Percentiles rank a stretch among this genome's conserved stretches.
Conservation (phyloP, 1,140 invertebrate genomes). For the Meloidogyne hapla region DNA sequence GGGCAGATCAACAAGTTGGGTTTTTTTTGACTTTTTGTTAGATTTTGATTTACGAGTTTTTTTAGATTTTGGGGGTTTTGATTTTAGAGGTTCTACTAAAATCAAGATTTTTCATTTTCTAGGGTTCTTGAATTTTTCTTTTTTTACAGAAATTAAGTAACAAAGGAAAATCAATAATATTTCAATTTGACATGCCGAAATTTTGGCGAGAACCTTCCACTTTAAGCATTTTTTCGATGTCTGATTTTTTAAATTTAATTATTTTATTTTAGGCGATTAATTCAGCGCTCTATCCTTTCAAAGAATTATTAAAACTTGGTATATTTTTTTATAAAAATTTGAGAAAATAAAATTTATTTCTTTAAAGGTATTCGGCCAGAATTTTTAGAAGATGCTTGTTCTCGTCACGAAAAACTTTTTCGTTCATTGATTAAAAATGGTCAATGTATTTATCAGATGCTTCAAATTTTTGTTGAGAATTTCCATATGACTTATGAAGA, state of each 20-base stretch:
- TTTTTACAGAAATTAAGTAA: no score
- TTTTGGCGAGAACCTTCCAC: no score
- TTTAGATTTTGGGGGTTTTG: no score
- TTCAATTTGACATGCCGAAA: no score
- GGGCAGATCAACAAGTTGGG: neutral
- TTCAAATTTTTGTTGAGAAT: conserved; percentile 24
- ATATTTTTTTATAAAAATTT: neutral
- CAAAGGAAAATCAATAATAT: no score
- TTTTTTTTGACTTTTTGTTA: neutral
- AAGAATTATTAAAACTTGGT: conserved; percentile 7
- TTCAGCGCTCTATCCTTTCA: conserved; percentile 5
- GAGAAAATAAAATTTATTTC: neutral
- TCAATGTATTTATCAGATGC: conserved; percentile 21
- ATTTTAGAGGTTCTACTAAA: no score
- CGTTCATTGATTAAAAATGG: conserved; percentile 36
- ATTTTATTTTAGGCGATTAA: conserved; percentile 5
- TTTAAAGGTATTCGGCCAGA: conserved; percentile 34
- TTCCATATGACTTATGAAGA: conserved; percentile 32
- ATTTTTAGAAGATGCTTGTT: conserved; percentile 36
- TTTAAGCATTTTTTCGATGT: neutral
- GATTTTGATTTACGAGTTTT: no score
- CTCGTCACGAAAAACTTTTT: conserved; percentile 15
- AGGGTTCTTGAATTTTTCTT: no score
- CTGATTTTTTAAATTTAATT: neutral
- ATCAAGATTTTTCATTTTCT: no score